A percentile compares a stretch with the other conserved stretches of the same genome.
Evolutionary conservation across 2,113 vertebrate species (phyloP).

Genomic region (Nesogale talazaci): DNA sequence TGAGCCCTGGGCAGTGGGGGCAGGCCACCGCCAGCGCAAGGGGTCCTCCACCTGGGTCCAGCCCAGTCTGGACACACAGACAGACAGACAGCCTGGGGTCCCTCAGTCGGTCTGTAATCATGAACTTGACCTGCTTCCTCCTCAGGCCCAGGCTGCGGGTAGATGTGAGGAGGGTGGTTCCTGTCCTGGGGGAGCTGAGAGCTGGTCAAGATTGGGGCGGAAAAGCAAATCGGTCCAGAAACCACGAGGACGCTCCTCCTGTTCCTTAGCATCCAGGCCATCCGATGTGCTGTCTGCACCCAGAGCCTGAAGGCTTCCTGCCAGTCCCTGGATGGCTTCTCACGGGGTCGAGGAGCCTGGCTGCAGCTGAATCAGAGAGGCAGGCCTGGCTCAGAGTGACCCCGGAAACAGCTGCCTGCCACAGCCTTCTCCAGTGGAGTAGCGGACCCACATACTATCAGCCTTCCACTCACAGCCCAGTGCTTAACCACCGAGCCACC

Average conservation of each 20-base stretch:
- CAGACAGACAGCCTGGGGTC: background rate
- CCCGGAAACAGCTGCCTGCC: background rate
- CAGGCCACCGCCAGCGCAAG: background rate
- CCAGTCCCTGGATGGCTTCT: background rate
- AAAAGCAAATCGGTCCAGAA: background rate
- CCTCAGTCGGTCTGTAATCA: background rate
- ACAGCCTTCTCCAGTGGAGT: no score
- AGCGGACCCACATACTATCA: no score
- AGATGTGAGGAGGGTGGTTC: constrained; percentile 9
- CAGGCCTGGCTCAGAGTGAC: background rate
- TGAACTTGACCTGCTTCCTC: background rate
- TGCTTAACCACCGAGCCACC: background rate
- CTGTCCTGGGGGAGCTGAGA: background rate
- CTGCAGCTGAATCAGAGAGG: background rate
- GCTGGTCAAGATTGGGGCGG: background rate
- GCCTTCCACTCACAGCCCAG: no score
- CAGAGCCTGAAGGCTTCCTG: background rate
- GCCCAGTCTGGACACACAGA: background rate
- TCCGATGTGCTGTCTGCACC: no score
- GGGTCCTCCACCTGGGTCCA: background rate
- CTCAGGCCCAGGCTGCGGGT: background rate
- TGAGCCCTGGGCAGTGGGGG: background rate
- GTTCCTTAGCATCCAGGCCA: background rate
- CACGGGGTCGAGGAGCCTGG: background rate
- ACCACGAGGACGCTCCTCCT: background rate